Base-by-base conservation (phyloP, 2,113 vertebrate species). In the Pachyramphus minor region DNA sequence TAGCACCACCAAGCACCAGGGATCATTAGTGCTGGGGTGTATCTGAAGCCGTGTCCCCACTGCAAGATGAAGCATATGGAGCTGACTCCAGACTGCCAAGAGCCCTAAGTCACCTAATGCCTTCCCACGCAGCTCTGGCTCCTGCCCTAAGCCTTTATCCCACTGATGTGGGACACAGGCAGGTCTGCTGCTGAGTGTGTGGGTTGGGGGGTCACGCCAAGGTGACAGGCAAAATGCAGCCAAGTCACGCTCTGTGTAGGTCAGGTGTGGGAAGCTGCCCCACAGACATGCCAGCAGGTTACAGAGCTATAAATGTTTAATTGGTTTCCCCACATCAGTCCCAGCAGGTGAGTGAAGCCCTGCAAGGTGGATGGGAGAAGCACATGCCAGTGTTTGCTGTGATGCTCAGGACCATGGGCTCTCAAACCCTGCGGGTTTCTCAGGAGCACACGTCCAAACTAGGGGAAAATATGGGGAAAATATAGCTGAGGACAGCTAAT, bases 291-390 rank as follows among this genome's bases (percentile, higher is more conserved):
- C 76, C 86, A 87, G 35, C 72, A 90, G 63, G 73, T 89, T 89
- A 89, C 41, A 72, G 87, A 79, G 81, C 84, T 89, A 60, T 82
- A 89, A 95, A 78, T 56, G 33, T 80, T 90, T 88, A 92, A 95
- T 71, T 88, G 52, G 69, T 87, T 72, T 92, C 84, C n/a, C 49
- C 24, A 18, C 62, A 56, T 75, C 74, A 49, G 56, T 72, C 52
- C 20, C 71, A 49, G 87, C 4, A 52, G 89, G 49, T 79, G 58
- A 89, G 55, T 45, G 80, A 82, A 95, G 44, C 31, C 49, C 60
- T 82, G 84, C 44, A 58, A 89, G 25, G 64, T 72, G 56, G 69
- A 68, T 27, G 49, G 89, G 81, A 82, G 76, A 87, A 92, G 56
- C 47, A 73, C 50, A 88, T 8, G 12, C 71, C 71, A 59, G 68